Percentiles rank a stretch among this genome's conserved stretches.
These are phyloP conservation scores for Dichetophora obliterata DNA, from an alignment of 2,888 invertebrate genomes.

Conservation along the genomic window DNA sequence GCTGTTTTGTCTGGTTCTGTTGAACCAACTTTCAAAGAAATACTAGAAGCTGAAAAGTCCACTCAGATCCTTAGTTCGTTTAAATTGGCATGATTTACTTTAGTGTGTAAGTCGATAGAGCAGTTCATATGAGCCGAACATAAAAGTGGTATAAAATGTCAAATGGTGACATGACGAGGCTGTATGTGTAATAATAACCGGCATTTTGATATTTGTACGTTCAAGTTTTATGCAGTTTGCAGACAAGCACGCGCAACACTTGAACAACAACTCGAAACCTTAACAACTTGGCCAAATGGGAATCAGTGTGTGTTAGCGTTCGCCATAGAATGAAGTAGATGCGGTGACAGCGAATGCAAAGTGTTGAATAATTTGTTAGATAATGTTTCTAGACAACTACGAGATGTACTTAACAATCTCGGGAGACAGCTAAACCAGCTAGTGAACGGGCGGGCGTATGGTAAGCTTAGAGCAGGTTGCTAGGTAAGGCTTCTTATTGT, in stretches of 20 bases:
- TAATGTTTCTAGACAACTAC: constrained; percentile 61
- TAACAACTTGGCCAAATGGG: constrained; percentile 3
- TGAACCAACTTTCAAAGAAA: background rate
- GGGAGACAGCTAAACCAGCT: background rate
- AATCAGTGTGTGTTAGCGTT: background rate
- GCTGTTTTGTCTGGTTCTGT: constrained; percentile 16
- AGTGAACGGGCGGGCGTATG: background rate
- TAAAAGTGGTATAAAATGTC: background rate
- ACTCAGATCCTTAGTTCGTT: constrained; percentile 49
- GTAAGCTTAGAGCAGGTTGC: too few species aligned
- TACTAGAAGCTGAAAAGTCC: constrained; percentile 51
- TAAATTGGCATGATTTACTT: constrained; percentile 51
- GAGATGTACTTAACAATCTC: background rate
- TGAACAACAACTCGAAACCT: background rate
- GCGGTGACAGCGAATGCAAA: constrained; percentile 57
- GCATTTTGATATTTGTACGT: too few species aligned
- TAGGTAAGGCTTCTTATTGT: too few species aligned
- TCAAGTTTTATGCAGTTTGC: background rate
- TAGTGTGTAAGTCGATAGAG: constrained; percentile 27
- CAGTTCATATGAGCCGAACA: background rate
- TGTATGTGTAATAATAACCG: background rate
- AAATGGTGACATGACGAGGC: constrained; percentile 1
- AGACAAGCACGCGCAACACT: background rate
- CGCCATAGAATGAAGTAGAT: constrained; percentile 43
- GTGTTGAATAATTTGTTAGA: constrained; percentile 66